Evolutionary conservation across 2,113 vertebrate species (phyloP).

Genomic region (Cynopterus brachyotis): DNA sequence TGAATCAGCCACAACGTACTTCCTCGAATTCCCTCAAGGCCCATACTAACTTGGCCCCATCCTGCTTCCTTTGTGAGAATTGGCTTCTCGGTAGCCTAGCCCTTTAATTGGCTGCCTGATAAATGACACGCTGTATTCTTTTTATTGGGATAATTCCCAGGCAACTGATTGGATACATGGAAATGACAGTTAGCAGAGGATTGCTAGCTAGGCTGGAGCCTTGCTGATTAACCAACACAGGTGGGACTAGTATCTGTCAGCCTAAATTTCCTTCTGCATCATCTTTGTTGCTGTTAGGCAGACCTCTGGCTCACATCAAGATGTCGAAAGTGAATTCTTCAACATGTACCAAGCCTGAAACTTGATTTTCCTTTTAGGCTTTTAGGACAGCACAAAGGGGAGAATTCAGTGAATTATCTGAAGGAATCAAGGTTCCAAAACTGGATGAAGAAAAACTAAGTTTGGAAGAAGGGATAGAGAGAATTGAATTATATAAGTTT

Average conservation of each 20-base stretch:
- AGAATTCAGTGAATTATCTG: not conserved
- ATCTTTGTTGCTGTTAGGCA: constrained; percentile 43
- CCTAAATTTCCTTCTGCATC: constrained; percentile 51
- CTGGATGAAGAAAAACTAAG: not conserved
- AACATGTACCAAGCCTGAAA: not conserved
- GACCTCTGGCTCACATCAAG: constrained; percentile 63
- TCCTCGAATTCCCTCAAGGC: not conserved
- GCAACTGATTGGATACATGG: constrained; percentile 66
- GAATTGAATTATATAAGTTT: not conserved
- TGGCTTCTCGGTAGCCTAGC: not conserved
- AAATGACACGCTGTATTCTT: constrained; percentile 72
- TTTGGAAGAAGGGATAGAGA: not conserved
- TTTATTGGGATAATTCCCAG: constrained; percentile 79
- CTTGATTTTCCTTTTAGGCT: constrained; percentile 12
- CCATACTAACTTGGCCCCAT: not conserved
- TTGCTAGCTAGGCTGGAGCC: constrained; percentile 50
- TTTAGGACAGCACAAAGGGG: not conserved
- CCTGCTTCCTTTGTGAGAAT: constrained; percentile 53
- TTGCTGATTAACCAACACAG: constrained; percentile 67
- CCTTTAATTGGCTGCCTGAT: constrained; percentile 74
- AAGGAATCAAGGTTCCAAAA: not conserved
- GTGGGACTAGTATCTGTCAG: constrained; percentile 71
- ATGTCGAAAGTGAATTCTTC: constrained; percentile 56
- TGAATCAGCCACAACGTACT: not conserved
- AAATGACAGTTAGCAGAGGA: constrained; percentile 62